These are phyloP conservation scores for Dicentrarchus labrax DNA, from an alignment of 2,113 vertebrate species.

Conservation along the genomic window DNA sequence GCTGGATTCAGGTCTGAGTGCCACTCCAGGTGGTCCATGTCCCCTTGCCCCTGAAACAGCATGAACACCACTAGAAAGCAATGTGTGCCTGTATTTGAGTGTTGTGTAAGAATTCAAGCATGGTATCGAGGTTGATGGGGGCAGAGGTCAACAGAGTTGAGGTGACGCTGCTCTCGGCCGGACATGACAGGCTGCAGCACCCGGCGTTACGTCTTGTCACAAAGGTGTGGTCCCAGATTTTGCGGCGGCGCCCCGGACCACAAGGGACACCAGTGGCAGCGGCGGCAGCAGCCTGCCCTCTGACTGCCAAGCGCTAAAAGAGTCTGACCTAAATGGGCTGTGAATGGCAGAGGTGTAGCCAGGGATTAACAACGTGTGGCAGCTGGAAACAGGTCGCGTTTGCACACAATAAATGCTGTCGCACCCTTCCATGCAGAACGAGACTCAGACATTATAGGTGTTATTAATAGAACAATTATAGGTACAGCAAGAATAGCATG, in stretches of 20 bases:
- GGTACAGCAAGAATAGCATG: constrained; percentile 62
- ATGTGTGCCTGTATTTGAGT: background rate
- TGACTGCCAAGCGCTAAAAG: constrained; percentile 47
- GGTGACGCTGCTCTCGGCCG: background rate
- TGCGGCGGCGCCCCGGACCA: constrained; percentile 35
- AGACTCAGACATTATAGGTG: constrained; percentile 50
- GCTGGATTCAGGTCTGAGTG: background rate
- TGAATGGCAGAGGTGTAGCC: constrained; percentile 66
- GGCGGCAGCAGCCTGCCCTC: constrained; percentile 24
- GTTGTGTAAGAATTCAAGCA: background rate
- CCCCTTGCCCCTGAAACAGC: background rate
- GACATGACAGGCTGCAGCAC: background rate
- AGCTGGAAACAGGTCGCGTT: constrained; percentile 60
- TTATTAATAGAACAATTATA: constrained; percentile 78
- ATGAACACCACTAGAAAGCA: background rate
- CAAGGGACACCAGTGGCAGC: constrained; percentile 42
- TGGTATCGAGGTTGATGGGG: background rate
- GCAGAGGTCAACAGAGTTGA: background rate
- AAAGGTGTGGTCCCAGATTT: constrained; percentile 48
- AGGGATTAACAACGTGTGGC: constrained; percentile 71
- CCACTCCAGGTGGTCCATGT: background rate
- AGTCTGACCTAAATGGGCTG: constrained; percentile 57
- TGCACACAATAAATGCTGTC: constrained; percentile 70
- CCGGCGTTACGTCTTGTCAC: constrained; percentile 13
- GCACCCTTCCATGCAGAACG: constrained; percentile 48